Conservation (phyloP, 2,113 vertebrate genomes). For the Solea senegalensis region DNA sequence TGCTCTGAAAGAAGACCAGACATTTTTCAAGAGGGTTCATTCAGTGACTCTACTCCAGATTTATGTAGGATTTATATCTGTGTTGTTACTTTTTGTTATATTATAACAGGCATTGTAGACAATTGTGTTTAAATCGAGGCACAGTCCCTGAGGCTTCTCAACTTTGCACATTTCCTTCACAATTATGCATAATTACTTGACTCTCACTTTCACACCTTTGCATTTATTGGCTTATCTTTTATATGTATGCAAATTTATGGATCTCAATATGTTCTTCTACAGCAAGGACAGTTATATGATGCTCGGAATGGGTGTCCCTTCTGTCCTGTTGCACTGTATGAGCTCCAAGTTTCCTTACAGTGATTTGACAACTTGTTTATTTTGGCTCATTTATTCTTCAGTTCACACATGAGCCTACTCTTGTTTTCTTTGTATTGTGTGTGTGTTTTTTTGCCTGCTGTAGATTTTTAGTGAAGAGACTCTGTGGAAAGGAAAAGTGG, state of each 20-base stretch:
- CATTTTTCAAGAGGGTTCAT: slow-evolving; percentile 47
- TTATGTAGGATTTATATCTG: slow-evolving; percentile 1
- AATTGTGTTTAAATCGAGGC: not conserved
- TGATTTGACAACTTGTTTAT: not conserved
- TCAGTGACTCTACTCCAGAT: slow-evolving; percentile 15
- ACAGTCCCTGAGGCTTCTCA: not conserved
- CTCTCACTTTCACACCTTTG: not conserved
- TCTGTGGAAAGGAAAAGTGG: too few relatives aligned
- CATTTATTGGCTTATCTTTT: not conserved
- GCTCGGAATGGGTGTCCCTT: not conserved
- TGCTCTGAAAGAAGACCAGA: slow-evolving; percentile 42
- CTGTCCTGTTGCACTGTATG: not conserved
- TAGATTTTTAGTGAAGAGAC: too few relatives aligned
- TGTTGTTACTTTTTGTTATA: too few relatives aligned
- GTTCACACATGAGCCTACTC: not conserved
- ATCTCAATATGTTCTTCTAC: not conserved
- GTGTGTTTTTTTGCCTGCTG: too few relatives aligned
- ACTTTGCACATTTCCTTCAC: not conserved
- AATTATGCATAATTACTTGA: not conserved
- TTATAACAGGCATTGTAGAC: too few relatives aligned
- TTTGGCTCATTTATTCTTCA: not conserved
- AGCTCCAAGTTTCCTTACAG: not conserved
- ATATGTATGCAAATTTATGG: not conserved
- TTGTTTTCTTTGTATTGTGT: too few relatives aligned
- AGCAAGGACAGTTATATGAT: not conserved